These are phyloP conservation scores for Prionace glauca DNA, from an alignment of 2,797 vertebrate genomes.

Conservation along the genomic window DNA sequence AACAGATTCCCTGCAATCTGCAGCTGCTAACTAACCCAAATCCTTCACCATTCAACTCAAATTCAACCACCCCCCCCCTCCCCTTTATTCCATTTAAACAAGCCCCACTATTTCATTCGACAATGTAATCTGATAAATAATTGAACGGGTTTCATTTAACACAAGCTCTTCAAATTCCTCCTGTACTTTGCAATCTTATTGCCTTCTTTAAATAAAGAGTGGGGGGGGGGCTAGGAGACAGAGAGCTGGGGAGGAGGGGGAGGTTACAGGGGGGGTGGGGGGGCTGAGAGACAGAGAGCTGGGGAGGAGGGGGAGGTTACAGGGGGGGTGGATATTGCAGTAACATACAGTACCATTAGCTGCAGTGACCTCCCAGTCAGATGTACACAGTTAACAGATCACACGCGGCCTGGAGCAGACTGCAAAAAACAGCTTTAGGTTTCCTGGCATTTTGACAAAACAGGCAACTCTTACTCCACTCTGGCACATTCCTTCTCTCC, in stretches of 20 bases:
- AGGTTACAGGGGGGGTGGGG: slow-evolving; percentile 48
- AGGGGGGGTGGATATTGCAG: slow-evolving; percentile 59
- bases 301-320: slow-evolving; percentile 62
- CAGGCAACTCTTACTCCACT: slow-evolving; percentile 56
- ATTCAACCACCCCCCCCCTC: neutral
- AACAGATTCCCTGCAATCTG: neutral
- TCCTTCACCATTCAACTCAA: neutral
- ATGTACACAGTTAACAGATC: slow-evolving; percentile 66
- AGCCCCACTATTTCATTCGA: neutral
- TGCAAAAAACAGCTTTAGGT: slow-evolving; percentile 44
- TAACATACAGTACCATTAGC: slow-evolving; percentile 96
- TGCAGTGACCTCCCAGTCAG: slow-evolving; percentile 69
- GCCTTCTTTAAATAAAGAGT: slow-evolving; percentile 30
- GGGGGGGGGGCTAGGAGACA: slow-evolving; percentile 46
- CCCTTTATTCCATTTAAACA: neutral
- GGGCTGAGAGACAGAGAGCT: slow-evolving; percentile 52
- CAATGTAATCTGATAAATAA: neutral
- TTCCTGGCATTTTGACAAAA: slow-evolving; percentile 53
- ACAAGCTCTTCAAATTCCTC: too few species aligned
- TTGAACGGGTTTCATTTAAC: neutral
- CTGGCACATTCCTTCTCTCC: slow-evolving; percentile 57
- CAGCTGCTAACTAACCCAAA: neutral
- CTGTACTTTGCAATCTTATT: neutral
- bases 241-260: slow-evolving; percentile 61
- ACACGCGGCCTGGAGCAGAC: slow-evolving; percentile 65